Conservation (phyloP, 1,140 invertebrate species). For the Neelides sp. region DNA sequence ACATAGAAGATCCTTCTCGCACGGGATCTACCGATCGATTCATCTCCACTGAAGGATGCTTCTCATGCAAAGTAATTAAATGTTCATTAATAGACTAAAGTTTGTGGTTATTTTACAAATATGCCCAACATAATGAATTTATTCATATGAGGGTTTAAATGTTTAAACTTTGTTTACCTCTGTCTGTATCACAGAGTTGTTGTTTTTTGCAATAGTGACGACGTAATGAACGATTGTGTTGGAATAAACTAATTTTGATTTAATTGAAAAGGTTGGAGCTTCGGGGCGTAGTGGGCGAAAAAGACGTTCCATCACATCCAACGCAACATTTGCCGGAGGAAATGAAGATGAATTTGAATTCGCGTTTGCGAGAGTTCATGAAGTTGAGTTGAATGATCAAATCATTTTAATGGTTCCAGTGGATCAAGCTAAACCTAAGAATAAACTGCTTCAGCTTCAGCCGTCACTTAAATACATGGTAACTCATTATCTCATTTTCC, state of each 20-base stretch:
- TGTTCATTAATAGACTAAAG: conserved; percentile 8
- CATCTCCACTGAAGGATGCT: conserved; percentile 77
- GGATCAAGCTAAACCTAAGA: conserved; percentile 48
- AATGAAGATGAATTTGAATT: conserved; percentile 16
- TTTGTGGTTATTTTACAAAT: conserved; percentile 1
- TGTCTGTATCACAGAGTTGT: not conserved
- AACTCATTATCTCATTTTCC: too few species aligned
- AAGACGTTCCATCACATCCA: conserved; percentile 18
- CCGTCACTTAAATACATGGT: conserved; percentile 43
- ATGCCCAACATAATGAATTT: conserved; percentile 9
- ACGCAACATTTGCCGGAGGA: conserved; percentile 20
- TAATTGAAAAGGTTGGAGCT: conserved; percentile 22
- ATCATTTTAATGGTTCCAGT: conserved; percentile 44
- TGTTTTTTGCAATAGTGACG: not conserved
- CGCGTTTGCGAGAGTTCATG: conserved; percentile 32
- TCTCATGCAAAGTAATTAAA: conserved; percentile 62
- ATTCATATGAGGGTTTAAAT: not conserved
- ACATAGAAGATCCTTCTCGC: conserved; percentile 46
- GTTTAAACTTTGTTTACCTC: too few species aligned
- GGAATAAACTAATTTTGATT: conserved; percentile 15
- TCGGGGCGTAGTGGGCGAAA: conserved; percentile 16
- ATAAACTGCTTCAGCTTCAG: conserved; percentile 49
- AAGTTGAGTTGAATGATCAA: conserved; percentile 38
- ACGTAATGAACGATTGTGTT: not conserved
- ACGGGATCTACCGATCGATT: conserved; percentile 47